A percentile compares a stretch with the other conserved stretches of the same genome.
phyloP scores from a whole-genome alignment of 2,113 vertebrate genomes.

The Strix aluco region DNA sequence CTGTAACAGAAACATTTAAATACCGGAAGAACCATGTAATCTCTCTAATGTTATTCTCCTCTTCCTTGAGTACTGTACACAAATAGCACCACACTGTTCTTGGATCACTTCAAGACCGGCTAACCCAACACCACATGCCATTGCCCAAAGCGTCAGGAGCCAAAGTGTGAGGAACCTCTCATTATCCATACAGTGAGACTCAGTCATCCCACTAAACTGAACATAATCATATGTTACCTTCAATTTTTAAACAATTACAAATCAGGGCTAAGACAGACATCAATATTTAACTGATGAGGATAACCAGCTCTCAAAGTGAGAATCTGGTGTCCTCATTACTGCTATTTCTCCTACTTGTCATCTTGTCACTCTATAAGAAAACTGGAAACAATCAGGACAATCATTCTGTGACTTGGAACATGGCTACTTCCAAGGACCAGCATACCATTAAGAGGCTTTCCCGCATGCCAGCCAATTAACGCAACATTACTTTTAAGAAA shows the following conservation, averaged over 20 bases:
- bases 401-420: not conserved
- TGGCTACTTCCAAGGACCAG: not conserved
- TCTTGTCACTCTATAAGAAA: not conserved
- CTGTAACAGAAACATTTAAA: constrained; percentile 13
- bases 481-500: not conserved
- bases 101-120: not conserved
- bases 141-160: not conserved
- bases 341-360: not conserved
- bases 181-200: not conserved
- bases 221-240: not conserved
- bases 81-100: not conserved
- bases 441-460: not conserved
- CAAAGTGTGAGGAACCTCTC: not conserved
- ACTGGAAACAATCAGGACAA: not conserved
- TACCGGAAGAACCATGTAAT: not conserved
- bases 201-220: not conserved
- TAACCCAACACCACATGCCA: not conserved
- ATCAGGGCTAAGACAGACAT: not conserved
- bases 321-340: not conserved
- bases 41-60: not conserved
- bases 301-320: not conserved
- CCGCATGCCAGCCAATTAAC: not conserved
- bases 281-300: not conserved
- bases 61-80: not conserved
- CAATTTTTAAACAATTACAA: not conserved